These are phyloP conservation scores for Tauraco hartlaubi DNA, from an alignment of 2,797 vertebrate species.

Conservation along the genomic window DNA sequence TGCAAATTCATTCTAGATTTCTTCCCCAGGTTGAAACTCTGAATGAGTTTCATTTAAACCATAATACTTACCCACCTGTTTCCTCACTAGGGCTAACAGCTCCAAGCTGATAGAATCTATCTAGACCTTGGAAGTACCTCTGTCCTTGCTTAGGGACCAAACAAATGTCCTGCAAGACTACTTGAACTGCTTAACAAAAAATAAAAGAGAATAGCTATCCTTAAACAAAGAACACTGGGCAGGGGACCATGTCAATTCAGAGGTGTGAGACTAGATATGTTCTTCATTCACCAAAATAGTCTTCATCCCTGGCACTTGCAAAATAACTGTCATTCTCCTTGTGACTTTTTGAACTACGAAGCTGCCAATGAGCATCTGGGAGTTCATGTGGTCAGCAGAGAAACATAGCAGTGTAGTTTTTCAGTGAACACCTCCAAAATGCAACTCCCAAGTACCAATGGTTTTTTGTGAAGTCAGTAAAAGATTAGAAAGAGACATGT, in stretches of 20 bases:
- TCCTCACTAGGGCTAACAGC: background rate
- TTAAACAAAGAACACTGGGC: background rate
- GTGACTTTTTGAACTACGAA: background rate
- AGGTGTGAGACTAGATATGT: background rate
- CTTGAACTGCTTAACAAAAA: background rate
- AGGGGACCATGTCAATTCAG: background rate
- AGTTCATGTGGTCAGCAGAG: background rate
- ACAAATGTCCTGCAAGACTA: background rate
- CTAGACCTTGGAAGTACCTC: background rate
- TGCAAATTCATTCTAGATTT: background rate
- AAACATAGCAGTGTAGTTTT: background rate
- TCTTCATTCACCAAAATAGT: background rate
- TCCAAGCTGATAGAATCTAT: background rate
- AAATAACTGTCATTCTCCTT: background rate
- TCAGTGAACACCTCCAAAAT: background rate
- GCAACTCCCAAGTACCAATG: background rate
- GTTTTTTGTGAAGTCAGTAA: background rate
- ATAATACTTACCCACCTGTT: background rate
- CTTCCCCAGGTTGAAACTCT: background rate
- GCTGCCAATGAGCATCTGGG: background rate
- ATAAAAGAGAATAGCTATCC: background rate
- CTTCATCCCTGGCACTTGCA: background rate
- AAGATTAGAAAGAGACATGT: background rate
- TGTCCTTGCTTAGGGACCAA: background rate
- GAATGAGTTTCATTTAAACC: background rate